Evolutionary conservation across 2,888 invertebrate genomes (phyloP).

Genomic region (Apodemia hepburni): DNA sequence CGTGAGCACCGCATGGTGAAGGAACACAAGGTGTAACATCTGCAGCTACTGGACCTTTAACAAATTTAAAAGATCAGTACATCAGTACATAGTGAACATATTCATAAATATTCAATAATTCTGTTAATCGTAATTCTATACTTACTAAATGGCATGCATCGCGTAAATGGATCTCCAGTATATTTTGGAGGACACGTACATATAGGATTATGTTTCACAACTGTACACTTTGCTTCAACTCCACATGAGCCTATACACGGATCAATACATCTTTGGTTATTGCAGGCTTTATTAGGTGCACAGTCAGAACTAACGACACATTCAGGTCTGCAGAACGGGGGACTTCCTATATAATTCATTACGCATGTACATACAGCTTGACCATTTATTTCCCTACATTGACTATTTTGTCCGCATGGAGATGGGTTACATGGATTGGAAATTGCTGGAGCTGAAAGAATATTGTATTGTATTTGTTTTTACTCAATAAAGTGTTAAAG

Average conservation of each 20-base stretch:
- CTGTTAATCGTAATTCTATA: constrained; percentile 21
- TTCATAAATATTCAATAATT: background rate
- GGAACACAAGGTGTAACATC: constrained; percentile 83
- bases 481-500: background rate
- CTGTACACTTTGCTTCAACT: constrained; percentile 84
- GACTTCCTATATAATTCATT: constrained; percentile 84
- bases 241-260: constrained; percentile 89
- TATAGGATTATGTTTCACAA: constrained; percentile 88
- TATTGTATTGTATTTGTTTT: background rate
- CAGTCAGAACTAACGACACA: constrained; percentile 89
- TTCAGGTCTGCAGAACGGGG: constrained; percentile 88
- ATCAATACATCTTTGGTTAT: constrained; percentile 87
- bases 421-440: constrained; percentile 85
- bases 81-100: no score
- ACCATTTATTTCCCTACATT: constrained; percentile 82
- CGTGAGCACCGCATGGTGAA: constrained; percentile 84
- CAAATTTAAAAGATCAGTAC: constrained; percentile 13
- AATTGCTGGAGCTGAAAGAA: constrained; percentile 51
- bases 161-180: constrained; percentile 88
- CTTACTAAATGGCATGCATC: constrained; percentile 79
- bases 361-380: constrained; percentile 88
- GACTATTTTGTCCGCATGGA: constrained; percentile 89
- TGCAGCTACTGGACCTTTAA: constrained; percentile 69
- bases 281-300: constrained; percentile 84
- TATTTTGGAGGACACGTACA: constrained; percentile 85